Evolutionary conservation across 2,888 invertebrate genomes (phyloP).

Genomic region (Drosophila hamatofila): DNA sequence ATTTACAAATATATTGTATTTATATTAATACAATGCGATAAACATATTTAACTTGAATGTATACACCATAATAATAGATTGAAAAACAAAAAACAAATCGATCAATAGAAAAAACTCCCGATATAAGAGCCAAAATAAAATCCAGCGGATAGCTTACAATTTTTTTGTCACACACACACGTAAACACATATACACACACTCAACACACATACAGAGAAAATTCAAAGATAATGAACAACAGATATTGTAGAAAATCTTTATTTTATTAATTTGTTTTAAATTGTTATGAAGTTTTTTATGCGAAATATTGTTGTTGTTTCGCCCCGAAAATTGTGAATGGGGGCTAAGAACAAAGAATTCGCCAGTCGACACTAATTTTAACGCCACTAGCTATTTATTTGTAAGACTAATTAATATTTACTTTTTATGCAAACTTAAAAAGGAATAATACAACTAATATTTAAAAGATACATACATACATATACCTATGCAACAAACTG

Average conservation of each 20-base stretch:
- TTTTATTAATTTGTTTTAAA: conserved; percentile 80
- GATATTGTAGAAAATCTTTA: conserved; percentile 70
- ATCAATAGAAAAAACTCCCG: conserved; percentile 40
- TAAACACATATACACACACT: conserved; percentile 8
- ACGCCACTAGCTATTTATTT: conserved; percentile 79
- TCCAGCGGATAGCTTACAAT: conserved; percentile 55
- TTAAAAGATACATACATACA: conserved; percentile 56
- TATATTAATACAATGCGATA: conserved; percentile 52
- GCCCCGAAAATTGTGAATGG: conserved; percentile 41
- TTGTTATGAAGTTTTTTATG: conserved; percentile 76
- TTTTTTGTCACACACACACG: conserved; percentile 37
- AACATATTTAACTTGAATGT: conserved; percentile 62
- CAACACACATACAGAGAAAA: conserved; percentile 17
- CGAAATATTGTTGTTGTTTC: conserved; percentile 53
- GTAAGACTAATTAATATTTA: conserved; percentile 75
- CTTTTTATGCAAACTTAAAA: conserved; percentile 76
- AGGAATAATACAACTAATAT: conserved; percentile 73
- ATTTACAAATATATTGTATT: conserved; percentile 68
- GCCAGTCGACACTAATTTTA: conserved; percentile 79
- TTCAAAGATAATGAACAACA: conserved; percentile 42
- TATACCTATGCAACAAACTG: conserved; percentile 45
- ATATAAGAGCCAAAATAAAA: conserved; percentile 64
- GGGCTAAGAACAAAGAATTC: conserved; percentile 43
- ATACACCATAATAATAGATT: conserved; percentile 28
- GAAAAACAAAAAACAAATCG: conserved; percentile 33